Base-by-base conservation (phyloP, 2,113 vertebrate genomes). In the Seriola rivoliana region DNA sequence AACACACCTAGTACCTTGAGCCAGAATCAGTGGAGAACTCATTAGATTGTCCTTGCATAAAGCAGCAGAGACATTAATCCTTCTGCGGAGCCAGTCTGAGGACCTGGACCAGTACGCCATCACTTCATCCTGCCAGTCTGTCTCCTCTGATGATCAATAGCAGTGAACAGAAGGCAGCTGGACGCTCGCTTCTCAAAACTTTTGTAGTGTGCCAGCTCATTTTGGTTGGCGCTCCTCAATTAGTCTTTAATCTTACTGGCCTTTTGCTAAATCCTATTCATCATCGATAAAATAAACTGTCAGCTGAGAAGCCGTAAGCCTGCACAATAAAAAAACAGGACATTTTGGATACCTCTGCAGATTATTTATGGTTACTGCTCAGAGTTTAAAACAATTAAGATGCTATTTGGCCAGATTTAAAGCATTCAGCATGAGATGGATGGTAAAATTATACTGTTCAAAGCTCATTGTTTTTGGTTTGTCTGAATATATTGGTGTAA, bases 111-210 rank as follows among this genome's bases (percentile, higher is more conserved):
- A 52, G 69, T 59, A 54, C 69, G 44, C 23, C 64, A 42, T 42
- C 71, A 12, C 71, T 78, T 42, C 58, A 62, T 85, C 65, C 82
- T 85, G 86, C 89, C 90, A 88, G 88, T 89, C 84, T 60, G 82
- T 84, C 80, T 70, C 75, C 50, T 84, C 80, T 78, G 64, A 87
- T 92, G 90, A 94, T 90, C 90, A 91, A 87, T 86, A 75, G 84
- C 48, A 8, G 83, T 14, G 57, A 82, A 77, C 90, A 93, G 88
- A 93, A 91, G 91, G 90, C 83, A 86, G 78, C 78, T 74, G 63
- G 58, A 85, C 42, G 42, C 73, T 79, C 3, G 54, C 80, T 65
- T 76, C 69, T 82, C 71, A 34, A 78, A 78, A 87, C 80, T 74
- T 85, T 63, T 59, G 69, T 40, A 29, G 66, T 9, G 60, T 71